These are phyloP conservation scores for Chaitophorus viminalis DNA, from an alignment of 2,888 invertebrate species.

Conservation along the genomic window DNA sequence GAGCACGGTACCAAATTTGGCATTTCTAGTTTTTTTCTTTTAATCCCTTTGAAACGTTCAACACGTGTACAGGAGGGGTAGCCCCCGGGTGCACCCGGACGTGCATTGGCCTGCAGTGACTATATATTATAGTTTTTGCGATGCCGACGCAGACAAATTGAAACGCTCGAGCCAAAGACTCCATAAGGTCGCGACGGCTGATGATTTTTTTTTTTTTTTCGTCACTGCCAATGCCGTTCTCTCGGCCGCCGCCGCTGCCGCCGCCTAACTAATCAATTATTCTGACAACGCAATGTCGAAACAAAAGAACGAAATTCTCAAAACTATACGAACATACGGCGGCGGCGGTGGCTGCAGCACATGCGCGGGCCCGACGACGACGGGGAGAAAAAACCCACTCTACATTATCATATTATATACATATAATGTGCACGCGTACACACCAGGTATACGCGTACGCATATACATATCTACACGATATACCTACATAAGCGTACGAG, in stretches of 20 bases:
- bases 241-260: background rate
- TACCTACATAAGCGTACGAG: background rate
- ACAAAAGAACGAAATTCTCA: conserved; percentile 60
- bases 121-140: conserved; percentile 54
- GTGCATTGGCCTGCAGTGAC: too few species aligned
- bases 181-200: conserved; percentile 54
- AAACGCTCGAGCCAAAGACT: conserved; percentile 59
- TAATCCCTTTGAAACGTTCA: background rate
- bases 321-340: background rate
- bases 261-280: conserved; percentile 55
- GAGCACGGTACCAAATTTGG: conserved; percentile 59
- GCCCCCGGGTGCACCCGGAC: background rate
- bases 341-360: background rate
- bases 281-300: conserved; percentile 42
- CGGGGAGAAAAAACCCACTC: too few species aligned
- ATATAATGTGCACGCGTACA: too few species aligned
- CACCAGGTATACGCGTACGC: background rate
- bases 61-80: background rate
- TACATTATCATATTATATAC: too few species aligned
- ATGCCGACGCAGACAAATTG: conserved; percentile 51
- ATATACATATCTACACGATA: background rate
- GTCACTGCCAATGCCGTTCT: background rate
- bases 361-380: too few species aligned
- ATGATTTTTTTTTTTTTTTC: conserved; percentile 34
- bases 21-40: conserved; percentile 26